phyloP scores from a whole-genome alignment of 2,113 vertebrate species.

The Thryonomys swinderianus region DNA sequence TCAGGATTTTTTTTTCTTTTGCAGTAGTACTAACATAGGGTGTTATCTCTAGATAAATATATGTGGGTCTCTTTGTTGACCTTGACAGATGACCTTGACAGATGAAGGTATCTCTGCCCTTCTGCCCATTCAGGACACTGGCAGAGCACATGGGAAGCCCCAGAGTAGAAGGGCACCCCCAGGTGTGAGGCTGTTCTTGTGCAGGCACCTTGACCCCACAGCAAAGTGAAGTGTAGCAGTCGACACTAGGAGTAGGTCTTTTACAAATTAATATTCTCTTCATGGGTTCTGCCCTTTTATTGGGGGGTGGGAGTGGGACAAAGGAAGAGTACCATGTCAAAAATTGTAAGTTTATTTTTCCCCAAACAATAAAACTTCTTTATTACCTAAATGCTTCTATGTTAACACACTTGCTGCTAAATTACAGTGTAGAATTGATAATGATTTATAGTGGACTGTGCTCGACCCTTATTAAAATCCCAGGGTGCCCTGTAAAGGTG shows the following conservation, averaged over 20 bases:
- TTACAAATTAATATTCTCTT: constrained; percentile 88
- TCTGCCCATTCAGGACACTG: constrained; percentile 89
- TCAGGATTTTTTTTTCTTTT: constrained; percentile 87
- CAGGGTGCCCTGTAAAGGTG: constrained; percentile 89
- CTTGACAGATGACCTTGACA: constrained; percentile 70
- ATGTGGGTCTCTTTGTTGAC: constrained; percentile 83
- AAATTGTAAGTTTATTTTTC: constrained; percentile 93
- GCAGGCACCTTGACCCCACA: constrained; percentile 83
- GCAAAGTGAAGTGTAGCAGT: constrained; percentile 90
- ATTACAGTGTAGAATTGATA: constrained; percentile 95
- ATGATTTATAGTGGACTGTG: constrained; percentile 92
- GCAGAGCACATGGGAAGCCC: constrained; percentile 90
- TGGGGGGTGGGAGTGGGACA: neutral
- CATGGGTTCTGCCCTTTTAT: constrained; percentile 86
- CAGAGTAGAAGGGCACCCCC: constrained; percentile 87
- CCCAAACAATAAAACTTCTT: constrained; percentile 95
- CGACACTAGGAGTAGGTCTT: constrained; percentile 92
- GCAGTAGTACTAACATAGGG: constrained; percentile 95
- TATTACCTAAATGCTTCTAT: constrained; percentile 92
- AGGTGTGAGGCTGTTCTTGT: constrained; percentile 90
- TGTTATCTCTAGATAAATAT: constrained; percentile 90
- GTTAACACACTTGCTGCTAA: constrained; percentile 99
- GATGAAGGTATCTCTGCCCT: constrained; percentile 85
- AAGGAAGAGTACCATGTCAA: constrained; percentile 92
- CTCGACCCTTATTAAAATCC: constrained; percentile 90